These are phyloP conservation scores for Heterocephalus glaber DNA, from an alignment of 2,113 vertebrate genomes.

Conservation along the genomic window DNA sequence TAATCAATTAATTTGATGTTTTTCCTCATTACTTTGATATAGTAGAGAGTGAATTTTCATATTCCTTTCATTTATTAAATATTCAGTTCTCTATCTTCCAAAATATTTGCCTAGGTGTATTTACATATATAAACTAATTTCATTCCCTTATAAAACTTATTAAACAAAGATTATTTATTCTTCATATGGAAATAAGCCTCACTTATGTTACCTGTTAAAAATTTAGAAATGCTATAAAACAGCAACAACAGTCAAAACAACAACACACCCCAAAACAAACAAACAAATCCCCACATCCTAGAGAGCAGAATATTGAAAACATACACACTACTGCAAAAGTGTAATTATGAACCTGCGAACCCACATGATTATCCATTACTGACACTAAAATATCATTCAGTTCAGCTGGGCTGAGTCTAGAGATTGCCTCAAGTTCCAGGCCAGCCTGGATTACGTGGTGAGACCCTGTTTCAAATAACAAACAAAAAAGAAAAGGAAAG, in stretches of 20 bases:
- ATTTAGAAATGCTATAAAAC: background rate
- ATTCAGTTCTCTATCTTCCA: background rate
- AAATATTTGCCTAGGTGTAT: background rate
- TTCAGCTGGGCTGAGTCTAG: background rate
- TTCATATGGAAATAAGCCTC: background rate
- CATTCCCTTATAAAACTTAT: background rate
- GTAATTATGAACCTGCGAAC: background rate
- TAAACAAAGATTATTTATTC: background rate
- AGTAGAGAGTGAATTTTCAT: background rate
- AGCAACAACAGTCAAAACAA: background rate
- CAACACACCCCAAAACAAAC: background rate
- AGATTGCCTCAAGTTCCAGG: background rate
- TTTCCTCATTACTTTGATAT: background rate
- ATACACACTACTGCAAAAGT: background rate
- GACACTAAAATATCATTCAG: background rate
- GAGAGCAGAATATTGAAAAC: background rate
- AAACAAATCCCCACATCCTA: background rate
- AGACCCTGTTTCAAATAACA: background rate
- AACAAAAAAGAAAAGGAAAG: background rate
- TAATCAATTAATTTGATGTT: background rate
- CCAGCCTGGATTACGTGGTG: background rate
- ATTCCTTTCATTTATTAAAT: background rate
- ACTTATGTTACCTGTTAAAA: background rate
- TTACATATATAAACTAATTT: background rate
- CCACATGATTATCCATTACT: rapidly evolving